Evolutionary conservation across 2,113 vertebrate species (phyloP), one percentile per base, ranked within the genome.

Genomic region (Oceanodroma tethys): DNA sequence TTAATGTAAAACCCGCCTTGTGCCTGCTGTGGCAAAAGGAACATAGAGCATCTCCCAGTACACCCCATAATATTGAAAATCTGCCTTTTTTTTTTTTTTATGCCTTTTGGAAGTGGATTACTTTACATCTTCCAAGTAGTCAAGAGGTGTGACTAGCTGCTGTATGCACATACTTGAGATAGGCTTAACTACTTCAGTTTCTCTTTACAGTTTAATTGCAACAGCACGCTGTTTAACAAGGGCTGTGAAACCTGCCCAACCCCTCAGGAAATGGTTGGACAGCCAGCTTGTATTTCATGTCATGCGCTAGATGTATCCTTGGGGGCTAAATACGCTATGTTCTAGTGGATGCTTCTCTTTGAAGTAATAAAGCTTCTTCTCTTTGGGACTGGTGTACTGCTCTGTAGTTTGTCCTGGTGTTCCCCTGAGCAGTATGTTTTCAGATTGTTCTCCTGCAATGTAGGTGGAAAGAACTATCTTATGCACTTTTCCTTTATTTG

Each of bases 11-110:
- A 70, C 50, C 22, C 81, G 58, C 56, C 18, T 34, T 73, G 50
- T 76, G 36, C 59, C 60, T 81, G 17, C 40, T 62, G 59, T 0
- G 3, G 19, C 58, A 65, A 36, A 68, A 75, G 53, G 71, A 93
- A 11, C 1, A 1, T 0, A 3, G 21, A 68, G 9, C 27, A 20
- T 70, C 30, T 84, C 16, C 9, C 22, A 15, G 21, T 7, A 1
- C 40, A 40, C 16, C 4, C 9, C 75, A 26, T 79, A 73, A 22
- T 50, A 26, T 4, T 63, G 60, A 91, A 81, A 93, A 25, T 30
- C 7, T 65, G 16, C 13, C 19, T 34, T 20, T 16, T 9, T 8
- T 17, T 42, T 45, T 21, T 18, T 56, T 22, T 16, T 43, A 7
- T 34, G 4, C 73, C 21, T 70, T 71, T 55, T n/a, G 19, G 23